Percentiles rank a stretch among this genome's conserved stretches.
These are phyloP conservation scores for Melanocharis versteri DNA, from an alignment of 2,113 vertebrate species.

Conservation along the genomic window DNA sequence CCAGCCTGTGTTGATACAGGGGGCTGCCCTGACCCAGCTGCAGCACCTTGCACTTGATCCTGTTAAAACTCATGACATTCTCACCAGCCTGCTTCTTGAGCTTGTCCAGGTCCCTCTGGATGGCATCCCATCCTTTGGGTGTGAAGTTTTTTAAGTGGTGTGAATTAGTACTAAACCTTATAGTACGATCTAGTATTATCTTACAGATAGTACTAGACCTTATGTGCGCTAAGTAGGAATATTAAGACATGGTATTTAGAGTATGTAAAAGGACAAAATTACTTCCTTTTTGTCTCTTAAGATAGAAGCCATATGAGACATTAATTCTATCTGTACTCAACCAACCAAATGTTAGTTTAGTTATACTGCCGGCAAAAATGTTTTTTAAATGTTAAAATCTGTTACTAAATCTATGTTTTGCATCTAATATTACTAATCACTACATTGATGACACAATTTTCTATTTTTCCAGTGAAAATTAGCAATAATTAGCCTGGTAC, in stretches of 20 bases:
- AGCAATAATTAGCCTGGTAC: background rate
- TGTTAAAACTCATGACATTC: background rate
- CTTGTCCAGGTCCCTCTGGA: background rate
- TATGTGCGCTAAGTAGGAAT: background rate
- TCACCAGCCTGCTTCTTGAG: accelerated
- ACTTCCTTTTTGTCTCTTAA: background rate
- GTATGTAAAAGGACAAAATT: background rate
- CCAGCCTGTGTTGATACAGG: background rate
- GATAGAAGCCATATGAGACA: background rate
- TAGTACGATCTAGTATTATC: background rate
- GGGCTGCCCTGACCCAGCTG: background rate
- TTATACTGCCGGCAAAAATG: background rate
- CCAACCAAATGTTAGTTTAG: background rate
- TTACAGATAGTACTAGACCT: background rate
- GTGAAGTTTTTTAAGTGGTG: background rate
- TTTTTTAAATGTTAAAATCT: conserved; percentile 49
- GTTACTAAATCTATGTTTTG: background rate
- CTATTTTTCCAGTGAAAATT: background rate
- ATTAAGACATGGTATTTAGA: conserved; percentile 9
- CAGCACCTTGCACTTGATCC: background rate
- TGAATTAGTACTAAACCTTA: background rate
- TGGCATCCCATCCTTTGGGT: background rate
- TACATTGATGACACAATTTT: background rate
- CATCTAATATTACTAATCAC: background rate
- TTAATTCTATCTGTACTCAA: background rate